Base-by-base conservation (phyloP, 1,140 invertebrate genomes). In the Telenomus remus region DNA sequence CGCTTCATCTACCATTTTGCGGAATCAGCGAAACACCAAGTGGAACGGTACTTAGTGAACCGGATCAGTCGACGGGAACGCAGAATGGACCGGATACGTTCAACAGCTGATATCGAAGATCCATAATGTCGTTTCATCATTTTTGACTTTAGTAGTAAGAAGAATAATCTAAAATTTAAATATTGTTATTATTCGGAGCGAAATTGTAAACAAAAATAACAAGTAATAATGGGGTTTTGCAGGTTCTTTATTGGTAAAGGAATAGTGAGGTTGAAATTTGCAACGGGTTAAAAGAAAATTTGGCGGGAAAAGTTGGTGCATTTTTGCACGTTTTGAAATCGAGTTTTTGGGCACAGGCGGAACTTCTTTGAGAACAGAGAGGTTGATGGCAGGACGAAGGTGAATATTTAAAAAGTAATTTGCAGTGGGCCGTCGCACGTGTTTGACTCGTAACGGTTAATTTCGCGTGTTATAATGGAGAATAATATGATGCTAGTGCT, bases 1-100 rank as follows among this genome's bases (percentile, higher is more conserved):
- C 79, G 79, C 82, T 85, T 88, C 86, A 86, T 87, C 86, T 86
- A 87, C 84, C 86, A 88, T 87, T 88, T 88, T 86, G 82, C 80
- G 80, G 69, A 76, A 79, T 81, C 76, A 79, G 64, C 80, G 83
- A 77, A 85, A 84, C 80, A 76, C 19, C 19, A 56, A 70, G n/a
- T 64, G 72, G 53, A 66, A 75, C 47, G 9, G 73, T n/a, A n/a
- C 11, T 11, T 46, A 33, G 9, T 15, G 34, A n/a, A 37, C 19
- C 19, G 19, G 19, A 55, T 27, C 15, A 53, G 19, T 60, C 37
- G 50, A 50, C 10, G 35, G 60, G 13, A 61, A 74, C 46, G 35
- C 50, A n/a, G 56, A 42, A 59, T 15, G 76, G 75, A 85, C 78
- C 82, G 84, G 82, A 84, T 73, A 55, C 44, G 70, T 78, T 80